phyloP scores from a whole-genome alignment of 1,140 invertebrate genomes.

The Sinella curviseta region DNA sequence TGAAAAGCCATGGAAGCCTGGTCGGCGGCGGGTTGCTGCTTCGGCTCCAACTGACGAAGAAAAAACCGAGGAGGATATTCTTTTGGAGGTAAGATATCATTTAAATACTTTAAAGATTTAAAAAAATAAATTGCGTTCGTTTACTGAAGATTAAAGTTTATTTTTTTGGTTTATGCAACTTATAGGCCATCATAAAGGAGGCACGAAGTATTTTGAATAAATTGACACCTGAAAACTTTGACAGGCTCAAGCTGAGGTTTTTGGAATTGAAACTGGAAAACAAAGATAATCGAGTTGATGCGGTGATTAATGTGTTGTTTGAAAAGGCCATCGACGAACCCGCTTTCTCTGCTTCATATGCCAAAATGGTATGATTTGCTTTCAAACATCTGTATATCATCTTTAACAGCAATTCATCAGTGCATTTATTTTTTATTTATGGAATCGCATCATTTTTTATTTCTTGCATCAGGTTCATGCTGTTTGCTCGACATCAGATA shows the following conservation, averaged over 20 bases:
- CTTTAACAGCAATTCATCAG: not conserved
- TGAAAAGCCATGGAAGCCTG: slow-evolving; percentile 84
- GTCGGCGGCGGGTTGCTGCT: slow-evolving; percentile 47
- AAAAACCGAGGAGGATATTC: slow-evolving; percentile 63
- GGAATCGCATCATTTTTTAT: slow-evolving; percentile 52
- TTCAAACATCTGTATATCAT: not conserved
- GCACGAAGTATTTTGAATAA: slow-evolving; percentile 91
- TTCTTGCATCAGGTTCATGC: slow-evolving; percentile 7
- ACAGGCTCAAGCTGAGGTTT: slow-evolving; percentile 76
- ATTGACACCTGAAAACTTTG: slow-evolving; percentile 89
- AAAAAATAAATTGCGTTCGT: not conserved
- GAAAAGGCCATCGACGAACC: slow-evolving; percentile 84
- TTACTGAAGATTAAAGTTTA: not conserved
- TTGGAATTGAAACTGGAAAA: slow-evolving; percentile 73
- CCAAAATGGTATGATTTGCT: slow-evolving; percentile 64
- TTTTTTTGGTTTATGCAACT: slow-evolving; percentile 25
- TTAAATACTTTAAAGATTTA: too few relatives aligned
- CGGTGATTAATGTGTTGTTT: slow-evolving; percentile 87
- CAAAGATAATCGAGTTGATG: slow-evolving; percentile 72
- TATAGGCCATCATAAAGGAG: slow-evolving; percentile 66
- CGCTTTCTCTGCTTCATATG: slow-evolving; percentile 86
- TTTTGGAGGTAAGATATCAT: not conserved
- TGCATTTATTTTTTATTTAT: too few relatives aligned
- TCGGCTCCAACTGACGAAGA: slow-evolving; percentile 55
- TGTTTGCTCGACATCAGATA: slow-evolving; percentile 7